phyloP scores from a whole-genome alignment of 1,140 invertebrate genomes.

The Zaprionus lachaisei region DNA sequence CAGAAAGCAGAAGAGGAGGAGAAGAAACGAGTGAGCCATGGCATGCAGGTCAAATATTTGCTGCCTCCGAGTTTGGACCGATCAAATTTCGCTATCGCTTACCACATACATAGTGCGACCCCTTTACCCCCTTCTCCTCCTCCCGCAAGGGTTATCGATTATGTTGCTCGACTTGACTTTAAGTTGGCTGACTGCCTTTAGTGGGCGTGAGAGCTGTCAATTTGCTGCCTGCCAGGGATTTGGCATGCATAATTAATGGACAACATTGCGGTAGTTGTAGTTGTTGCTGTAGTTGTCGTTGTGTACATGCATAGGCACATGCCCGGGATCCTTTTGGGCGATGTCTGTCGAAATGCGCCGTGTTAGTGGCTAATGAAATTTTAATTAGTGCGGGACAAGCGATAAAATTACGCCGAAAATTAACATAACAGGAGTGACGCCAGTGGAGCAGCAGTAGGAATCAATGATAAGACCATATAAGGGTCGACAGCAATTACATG shows the following conservation, averaged over 20 bases:
- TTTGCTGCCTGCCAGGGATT: slow-evolving; percentile 33
- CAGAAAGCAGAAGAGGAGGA: not conserved
- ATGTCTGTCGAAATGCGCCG: slow-evolving; percentile 51
- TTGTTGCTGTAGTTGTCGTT: slow-evolving; percentile 11
- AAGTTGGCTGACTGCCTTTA: slow-evolving; percentile 23
- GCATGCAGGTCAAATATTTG: slow-evolving; percentile 44
- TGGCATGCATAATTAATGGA: slow-evolving; percentile 76
- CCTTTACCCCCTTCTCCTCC: not conserved
- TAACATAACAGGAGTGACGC: slow-evolving; percentile 51
- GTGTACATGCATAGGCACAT: not conserved
- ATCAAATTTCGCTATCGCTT: slow-evolving; percentile 56
- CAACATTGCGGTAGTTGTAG: slow-evolving; percentile 8
- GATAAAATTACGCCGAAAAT: slow-evolving; percentile 66
- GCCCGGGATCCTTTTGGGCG: not conserved
- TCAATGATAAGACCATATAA: slow-evolving; percentile 60
- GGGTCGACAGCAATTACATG: slow-evolving; percentile 70
- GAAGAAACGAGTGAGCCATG: not conserved
- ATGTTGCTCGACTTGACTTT: slow-evolving; percentile 33
- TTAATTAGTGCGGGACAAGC: slow-evolving; percentile 79
- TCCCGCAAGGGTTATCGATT: slow-evolving; percentile 57
- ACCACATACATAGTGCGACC: slow-evolving; percentile 10
- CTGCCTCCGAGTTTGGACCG: slow-evolving; percentile 12
- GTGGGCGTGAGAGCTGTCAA: slow-evolving; percentile 66
- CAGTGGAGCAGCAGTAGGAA: slow-evolving; percentile 37
- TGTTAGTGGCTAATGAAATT: slow-evolving; percentile 70